Percentiles rank a stretch among this genome's conserved stretches.
These are phyloP conservation scores for Matsumyia berberina DNA, from an alignment of 2,888 invertebrate species.

Conservation along the genomic window DNA sequence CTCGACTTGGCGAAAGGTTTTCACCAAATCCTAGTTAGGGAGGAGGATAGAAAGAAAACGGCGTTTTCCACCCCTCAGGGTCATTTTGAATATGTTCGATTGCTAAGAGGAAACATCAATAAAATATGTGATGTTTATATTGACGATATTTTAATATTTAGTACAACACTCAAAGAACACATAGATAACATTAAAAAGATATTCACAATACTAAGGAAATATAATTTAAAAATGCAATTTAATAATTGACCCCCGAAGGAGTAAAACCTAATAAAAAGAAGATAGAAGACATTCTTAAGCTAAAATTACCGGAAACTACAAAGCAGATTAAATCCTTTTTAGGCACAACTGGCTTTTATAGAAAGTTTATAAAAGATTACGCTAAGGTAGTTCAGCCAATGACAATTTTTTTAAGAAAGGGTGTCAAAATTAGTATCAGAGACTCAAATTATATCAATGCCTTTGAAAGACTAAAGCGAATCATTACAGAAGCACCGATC, in stretches of 20 bases:
- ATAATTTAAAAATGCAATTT: slow-evolving; percentile 56
- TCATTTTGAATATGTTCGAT: slow-evolving; percentile 32
- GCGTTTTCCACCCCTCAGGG: slow-evolving; percentile 53
- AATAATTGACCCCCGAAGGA: slow-evolving; percentile 61
- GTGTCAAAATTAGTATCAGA: too few species aligned
- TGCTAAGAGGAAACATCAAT: slow-evolving; percentile 54
- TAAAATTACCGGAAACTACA: too few species aligned
- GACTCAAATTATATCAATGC: too few species aligned
- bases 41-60: slow-evolving; percentile 28
- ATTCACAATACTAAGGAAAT: slow-evolving; percentile 37
- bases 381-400: too few species aligned
- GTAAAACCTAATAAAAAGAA: slow-evolving; percentile 54
- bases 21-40: slow-evolving; percentile 55
- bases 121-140: slow-evolving; percentile 62
- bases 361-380: too few species aligned
- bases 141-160: slow-evolving; percentile 69
- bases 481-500: too few species aligned
- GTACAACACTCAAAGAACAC: slow-evolving; percentile 61
- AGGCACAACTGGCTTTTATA: too few species aligned
- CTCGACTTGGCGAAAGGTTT: slow-evolving; percentile 7
- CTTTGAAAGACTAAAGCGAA: too few species aligned
- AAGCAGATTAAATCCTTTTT: too few species aligned
- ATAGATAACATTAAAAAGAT: slow-evolving; percentile 40
- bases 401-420: too few species aligned
- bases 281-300: slow-evolving; percentile 7